These are phyloP conservation scores for Lymantria dispar DNA, from an alignment of 2,888 invertebrate genomes.

Conservation along the genomic window DNA sequence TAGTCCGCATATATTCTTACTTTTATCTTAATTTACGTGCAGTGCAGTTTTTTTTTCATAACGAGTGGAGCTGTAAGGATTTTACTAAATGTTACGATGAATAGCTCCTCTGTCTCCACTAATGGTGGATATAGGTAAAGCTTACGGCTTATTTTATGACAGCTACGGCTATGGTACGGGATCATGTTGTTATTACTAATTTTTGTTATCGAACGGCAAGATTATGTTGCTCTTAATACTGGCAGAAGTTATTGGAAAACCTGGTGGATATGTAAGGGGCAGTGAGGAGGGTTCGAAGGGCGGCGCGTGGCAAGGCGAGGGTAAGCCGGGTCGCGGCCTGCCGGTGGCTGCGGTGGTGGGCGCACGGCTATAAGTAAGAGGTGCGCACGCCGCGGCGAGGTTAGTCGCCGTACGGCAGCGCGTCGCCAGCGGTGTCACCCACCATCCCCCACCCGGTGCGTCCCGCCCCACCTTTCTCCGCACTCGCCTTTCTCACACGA, in stretches of 20 bases:
- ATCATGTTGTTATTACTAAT: too few relatives aligned
- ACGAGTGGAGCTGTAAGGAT: too few relatives aligned
- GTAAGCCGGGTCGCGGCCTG: neutral
- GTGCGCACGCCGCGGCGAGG: constrained; percentile 73
- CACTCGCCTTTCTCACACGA: constrained; percentile 76
- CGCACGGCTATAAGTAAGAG: constrained; percentile 79
- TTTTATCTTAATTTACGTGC: too few relatives aligned
- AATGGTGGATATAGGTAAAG: too few relatives aligned
- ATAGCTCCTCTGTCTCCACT: too few relatives aligned
- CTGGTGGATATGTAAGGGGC: neutral
- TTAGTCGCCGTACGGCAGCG: constrained; percentile 79
- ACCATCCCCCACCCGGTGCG: constrained; percentile 61
- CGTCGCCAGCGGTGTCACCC: constrained; percentile 67
- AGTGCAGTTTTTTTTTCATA: too few relatives aligned
- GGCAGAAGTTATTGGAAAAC: neutral
- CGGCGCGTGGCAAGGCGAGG: constrained; percentile 17
- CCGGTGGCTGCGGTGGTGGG: constrained; percentile 44
- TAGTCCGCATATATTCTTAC: too few relatives aligned
- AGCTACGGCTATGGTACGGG: too few relatives aligned
- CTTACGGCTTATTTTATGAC: too few relatives aligned
- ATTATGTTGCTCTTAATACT: too few relatives aligned
- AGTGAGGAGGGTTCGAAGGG: constrained; percentile 20
- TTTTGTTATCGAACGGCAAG: too few relatives aligned
- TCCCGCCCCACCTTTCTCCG: constrained; percentile 49
- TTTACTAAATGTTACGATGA: too few relatives aligned